Evolutionary conservation across 2,888 invertebrate genomes (phyloP).

Genomic region (Xestia rhomboidea): DNA sequence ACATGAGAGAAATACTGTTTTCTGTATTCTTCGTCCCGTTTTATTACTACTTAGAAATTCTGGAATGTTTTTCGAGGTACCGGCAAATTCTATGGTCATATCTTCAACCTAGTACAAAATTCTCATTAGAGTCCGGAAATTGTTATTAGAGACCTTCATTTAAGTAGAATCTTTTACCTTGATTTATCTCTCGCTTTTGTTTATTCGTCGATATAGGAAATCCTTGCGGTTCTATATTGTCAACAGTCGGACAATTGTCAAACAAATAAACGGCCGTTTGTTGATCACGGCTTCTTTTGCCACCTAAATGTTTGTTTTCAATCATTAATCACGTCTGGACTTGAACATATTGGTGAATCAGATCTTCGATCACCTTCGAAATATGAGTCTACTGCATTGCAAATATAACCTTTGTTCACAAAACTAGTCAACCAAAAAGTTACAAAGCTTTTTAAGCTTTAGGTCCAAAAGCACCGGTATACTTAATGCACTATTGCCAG

Average conservation of each 20-base stretch:
- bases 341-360: conserved; percentile 17
- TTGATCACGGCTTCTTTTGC: conserved; percentile 47
- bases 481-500: not conserved
- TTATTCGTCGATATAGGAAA: conserved; percentile 62
- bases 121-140: not conserved
- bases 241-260: conserved; percentile 59
- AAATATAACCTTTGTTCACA: not conserved
- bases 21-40: not conserved
- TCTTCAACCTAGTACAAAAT: not conserved
- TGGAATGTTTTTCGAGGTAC: not conserved
- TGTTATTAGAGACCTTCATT: conserved; percentile 33
- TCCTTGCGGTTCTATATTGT: conserved; percentile 64
- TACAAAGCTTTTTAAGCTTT: not conserved
- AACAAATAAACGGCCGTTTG: conserved; percentile 54
- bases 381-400: not conserved
- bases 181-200: conserved; percentile 60
- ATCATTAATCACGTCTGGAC: conserved; percentile 26
- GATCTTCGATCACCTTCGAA: not conserved
- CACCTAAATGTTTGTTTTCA: conserved; percentile 41
- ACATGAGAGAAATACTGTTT: not conserved
- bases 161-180: conserved; percentile 57
- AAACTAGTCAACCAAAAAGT: not conserved
- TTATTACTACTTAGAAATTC: not conserved
- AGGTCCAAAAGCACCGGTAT: not conserved
- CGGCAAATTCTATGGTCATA: not conserved